These are phyloP conservation scores for Pachycephala philippinensis DNA, from an alignment of 2,113 vertebrate genomes.

Conservation along the genomic window DNA sequence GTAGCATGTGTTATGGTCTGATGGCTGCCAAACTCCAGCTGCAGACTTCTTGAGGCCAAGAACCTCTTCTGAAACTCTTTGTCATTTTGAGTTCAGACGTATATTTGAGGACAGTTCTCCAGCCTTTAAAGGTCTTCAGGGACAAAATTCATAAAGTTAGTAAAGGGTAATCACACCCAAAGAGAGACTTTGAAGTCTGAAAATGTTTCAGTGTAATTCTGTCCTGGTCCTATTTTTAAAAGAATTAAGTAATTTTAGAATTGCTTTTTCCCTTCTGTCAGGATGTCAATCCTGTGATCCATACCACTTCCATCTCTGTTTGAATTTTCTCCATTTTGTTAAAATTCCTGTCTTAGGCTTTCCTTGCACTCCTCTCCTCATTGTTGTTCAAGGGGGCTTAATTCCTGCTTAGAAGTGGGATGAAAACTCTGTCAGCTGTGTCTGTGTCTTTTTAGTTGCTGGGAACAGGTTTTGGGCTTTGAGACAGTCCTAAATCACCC, in stretches of 20 bases:
- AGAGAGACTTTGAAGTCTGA: neutral
- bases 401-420: neutral
- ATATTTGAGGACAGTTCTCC: neutral
- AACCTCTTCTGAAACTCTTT: slow-evolving; percentile 19
- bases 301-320: neutral
- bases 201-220: neutral
- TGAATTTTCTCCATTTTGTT: neutral
- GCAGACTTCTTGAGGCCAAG: slow-evolving; percentile 24
- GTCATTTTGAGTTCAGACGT: neutral
- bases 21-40: slow-evolving; percentile 57
- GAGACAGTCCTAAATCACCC: neutral
- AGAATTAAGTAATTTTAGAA: neutral
- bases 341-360: neutral
- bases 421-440: neutral
- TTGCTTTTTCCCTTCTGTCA: neutral
- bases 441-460: neutral
- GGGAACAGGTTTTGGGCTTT: neutral
- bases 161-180: neutral
- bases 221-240: neutral
- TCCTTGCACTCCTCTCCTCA: fast-evolving
- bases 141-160: neutral
- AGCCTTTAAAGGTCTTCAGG: neutral
- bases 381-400: neutral
- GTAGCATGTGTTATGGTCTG: slow-evolving; percentile 19
- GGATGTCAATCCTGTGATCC: neutral